Percentiles rank a stretch among this genome's conserved stretches.
phyloP scores from a whole-genome alignment of 2,888 invertebrate genomes.

The Mylabris sibirica region DNA sequence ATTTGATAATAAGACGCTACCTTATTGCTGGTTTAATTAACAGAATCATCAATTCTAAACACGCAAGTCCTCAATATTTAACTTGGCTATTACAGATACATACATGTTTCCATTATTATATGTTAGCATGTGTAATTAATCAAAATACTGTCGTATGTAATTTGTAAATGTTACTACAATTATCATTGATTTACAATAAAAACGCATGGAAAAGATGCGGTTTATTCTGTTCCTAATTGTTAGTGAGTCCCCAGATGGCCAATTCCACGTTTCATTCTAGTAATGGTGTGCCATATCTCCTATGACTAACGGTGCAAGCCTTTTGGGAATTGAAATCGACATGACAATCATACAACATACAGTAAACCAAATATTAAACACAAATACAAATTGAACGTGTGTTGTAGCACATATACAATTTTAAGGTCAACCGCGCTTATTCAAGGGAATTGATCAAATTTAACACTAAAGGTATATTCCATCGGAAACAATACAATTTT shows the following conservation, averaged over 20 bases:
- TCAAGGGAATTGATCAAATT: conserved; percentile 13
- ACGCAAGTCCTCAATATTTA: conserved; percentile 34
- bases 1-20: conserved; percentile 22
- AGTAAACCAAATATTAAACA: conserved; percentile 26
- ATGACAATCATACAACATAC: conserved; percentile 19
- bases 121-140: conserved; percentile 30
- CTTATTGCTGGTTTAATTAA: conserved; percentile 46
- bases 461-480: not conserved
- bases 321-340: conserved; percentile 14
- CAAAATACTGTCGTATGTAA: conserved; percentile 18
- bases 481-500: not conserved
- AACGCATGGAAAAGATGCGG: not conserved
- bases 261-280: conserved; percentile 32
- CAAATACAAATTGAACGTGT: conserved; percentile 26
- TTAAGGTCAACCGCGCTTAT: too few species aligned
- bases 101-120: conserved; percentile 22
- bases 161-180: not conserved
- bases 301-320: conserved; percentile 22
- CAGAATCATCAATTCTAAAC: conserved; percentile 48
- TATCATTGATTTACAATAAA: not conserved
- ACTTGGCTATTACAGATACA: conserved; percentile 32
- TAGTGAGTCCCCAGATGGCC: conserved; percentile 26
- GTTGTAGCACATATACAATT: too few species aligned
- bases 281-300: conserved; percentile 35
- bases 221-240: conserved; percentile 13